Evolutionary conservation across 2,888 invertebrate genomes (phyloP), one percentile per base, ranked within the genome.

Genomic region (Tridacna crocea): DNA sequence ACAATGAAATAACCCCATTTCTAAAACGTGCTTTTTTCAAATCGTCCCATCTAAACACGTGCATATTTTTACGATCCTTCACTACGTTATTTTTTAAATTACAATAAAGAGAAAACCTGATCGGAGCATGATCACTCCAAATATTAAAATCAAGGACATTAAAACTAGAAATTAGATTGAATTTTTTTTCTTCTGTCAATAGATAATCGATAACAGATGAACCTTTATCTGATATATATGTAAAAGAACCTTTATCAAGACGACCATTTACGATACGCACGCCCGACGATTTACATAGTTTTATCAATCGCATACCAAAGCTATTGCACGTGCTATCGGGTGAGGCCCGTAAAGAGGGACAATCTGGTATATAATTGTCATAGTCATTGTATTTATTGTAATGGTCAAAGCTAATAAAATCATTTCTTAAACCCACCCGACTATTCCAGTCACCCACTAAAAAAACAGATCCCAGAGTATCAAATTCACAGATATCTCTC

Each of bases 381-480:
- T 47, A n/a, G 47, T 75, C 75, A 65, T 17, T 12, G 47, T 36
- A 12, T 19, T 17, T 19, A 22, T 65, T 26, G 27, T 46, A 17
- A 26, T 48, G 24, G n/a, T 75, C 75, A 75, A 51, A 65, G 12
- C 13, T 27, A 24, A 75, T 75, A 47, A 48, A 75, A 65, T 75
- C 75, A 46, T 65, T 47, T 47, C 65, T 24, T 17, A 12, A 8
- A 63, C 81, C 84, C 36, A 75, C 72, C 22, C 79, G 72, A 48
- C 61, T 46, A 61, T 82, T 82, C 22, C 70, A 63, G 74, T 84
- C 84, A 48, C 84, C 84, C 11, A 51, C 36, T 46, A 84, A 47
- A 74, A 36, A 75, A 8, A 84, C 73, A 24, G 19, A 22, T 27
- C 81, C 84, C 10, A 17, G 24, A 58, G 36, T 51, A n/a, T 77